Evolutionary conservation across 2,797 vertebrate genomes (phyloP), one percentile per base, ranked within the genome.

Genomic region (Sphenopsis melanotis): DNA sequence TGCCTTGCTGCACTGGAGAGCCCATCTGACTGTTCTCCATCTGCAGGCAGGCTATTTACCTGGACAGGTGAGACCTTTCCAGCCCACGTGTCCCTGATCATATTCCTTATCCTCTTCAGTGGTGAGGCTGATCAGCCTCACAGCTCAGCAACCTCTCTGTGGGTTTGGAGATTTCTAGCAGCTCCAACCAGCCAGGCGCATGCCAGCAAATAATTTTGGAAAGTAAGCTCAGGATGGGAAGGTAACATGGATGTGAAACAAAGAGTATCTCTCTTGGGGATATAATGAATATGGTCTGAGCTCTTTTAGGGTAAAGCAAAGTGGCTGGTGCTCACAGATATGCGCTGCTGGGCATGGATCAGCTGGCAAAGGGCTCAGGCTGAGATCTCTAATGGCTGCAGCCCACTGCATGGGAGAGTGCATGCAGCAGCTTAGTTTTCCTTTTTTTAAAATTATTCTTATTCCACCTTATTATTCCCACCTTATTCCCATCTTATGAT

Each of bases 361-460:
- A 56, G 29, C 34, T 50, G 42, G 55, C n/a, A 66, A 41, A 87
- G 26, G 29, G 26, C 9, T 57, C 32, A 68, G 42, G 52, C n/a
- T 36, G 46, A 75, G 53, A 70, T 42, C 50, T 53, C 34, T 9
- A 64, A 30, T 18, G 9, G 18, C 42, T 56, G 53, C 74, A 83
- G 72, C 44, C 44, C 0, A 0, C 41, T 37, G 26, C 61, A 30
- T 1, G 7, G 76, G 4, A 65, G 5, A 77, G 27, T 14, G 29
- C 24, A 39, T 70, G 41, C n/a, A 83, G 36, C 52, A 83, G n/a
- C 34, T 74, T n/a, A 7, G 12, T 64, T 61, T 64, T 47, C 22
- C 7, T 56, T 56, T 56, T 56, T 24, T 1, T 11, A 16, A 34
- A 56, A 56, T 34, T 34, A 34, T 34, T 56, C n/a, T 56, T 34